These are phyloP conservation scores for Zaprionus gabonicus DNA, from an alignment of 1,140 invertebrate species.

Conservation along the genomic window DNA sequence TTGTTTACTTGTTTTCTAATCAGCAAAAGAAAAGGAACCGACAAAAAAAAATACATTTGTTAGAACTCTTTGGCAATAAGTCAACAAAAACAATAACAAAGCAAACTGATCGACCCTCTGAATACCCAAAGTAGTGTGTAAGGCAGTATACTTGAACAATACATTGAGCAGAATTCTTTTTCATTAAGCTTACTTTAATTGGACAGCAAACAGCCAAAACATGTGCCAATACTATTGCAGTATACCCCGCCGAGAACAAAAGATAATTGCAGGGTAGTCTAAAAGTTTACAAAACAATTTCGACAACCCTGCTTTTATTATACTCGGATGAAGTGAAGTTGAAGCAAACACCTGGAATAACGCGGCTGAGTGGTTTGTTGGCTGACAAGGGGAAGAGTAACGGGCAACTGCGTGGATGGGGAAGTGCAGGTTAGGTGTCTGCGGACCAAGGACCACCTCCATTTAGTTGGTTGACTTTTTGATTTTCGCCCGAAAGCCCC, in stretches of 20 bases:
- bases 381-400: not conserved
- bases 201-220: not conserved
- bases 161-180: too few relatives aligned
- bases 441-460: constrained; percentile 6
- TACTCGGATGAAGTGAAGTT: constrained; percentile 58
- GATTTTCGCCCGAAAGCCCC: constrained; percentile 40
- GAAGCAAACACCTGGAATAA: constrained; percentile 63
- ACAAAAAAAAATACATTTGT: constrained; percentile 62
- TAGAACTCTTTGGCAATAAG: constrained; percentile 60
- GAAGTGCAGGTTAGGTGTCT: not conserved
- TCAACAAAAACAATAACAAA: constrained; percentile 50
- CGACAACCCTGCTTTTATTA: constrained; percentile 53
- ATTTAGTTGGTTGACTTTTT: constrained; percentile 56
- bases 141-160: too few relatives aligned
- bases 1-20: constrained; percentile 3
- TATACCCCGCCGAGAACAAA: not conserved
- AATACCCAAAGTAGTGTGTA: constrained; percentile 13
- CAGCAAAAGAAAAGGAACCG: not conserved
- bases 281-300: constrained; percentile 74
- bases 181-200: too few relatives aligned
- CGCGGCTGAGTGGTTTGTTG: constrained; percentile 26
- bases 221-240: not conserved
- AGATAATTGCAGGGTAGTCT: constrained; percentile 22
- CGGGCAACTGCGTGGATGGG: not conserved
- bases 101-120: not conserved